phyloP scores from a whole-genome alignment of 1,140 invertebrate species.

The Bombus consobrinus region DNA sequence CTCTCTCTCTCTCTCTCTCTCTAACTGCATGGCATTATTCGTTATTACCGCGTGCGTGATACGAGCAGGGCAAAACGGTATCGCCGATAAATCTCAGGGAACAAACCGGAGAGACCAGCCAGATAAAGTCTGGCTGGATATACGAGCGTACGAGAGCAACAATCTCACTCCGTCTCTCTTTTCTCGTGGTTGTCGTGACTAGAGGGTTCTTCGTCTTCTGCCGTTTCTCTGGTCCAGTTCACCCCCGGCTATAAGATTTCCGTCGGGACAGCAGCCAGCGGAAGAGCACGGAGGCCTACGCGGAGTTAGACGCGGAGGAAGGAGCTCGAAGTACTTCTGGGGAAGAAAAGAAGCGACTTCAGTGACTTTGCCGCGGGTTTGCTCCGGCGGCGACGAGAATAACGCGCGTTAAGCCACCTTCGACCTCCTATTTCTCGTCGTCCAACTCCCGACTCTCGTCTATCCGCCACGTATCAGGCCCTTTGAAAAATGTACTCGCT shows the following conservation, averaged over 20 bases:
- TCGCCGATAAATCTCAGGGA: slow-evolving; percentile 62
- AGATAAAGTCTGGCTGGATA: slow-evolving; percentile 52
- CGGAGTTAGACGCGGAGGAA: neutral
- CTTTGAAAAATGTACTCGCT: slow-evolving; percentile 51
- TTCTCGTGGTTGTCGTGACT: neutral
- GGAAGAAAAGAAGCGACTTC: slow-evolving; percentile 22
- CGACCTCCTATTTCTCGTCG: slow-evolving; percentile 9
- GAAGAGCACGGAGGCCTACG: slow-evolving; percentile 13
- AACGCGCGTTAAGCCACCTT: slow-evolving; percentile 56
- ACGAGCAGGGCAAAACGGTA: slow-evolving; percentile 50
- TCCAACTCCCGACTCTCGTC: neutral
- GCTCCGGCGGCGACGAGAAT: slow-evolving; percentile 55
- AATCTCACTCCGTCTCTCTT: neutral
- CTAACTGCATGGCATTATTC: slow-evolving; percentile 68
- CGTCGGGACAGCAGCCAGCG: slow-evolving; percentile 18
- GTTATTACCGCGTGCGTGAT: slow-evolving; percentile 67
- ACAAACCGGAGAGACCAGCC: slow-evolving; percentile 4
- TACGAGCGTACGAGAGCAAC: slow-evolving; percentile 32
- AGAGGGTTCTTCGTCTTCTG: neutral
- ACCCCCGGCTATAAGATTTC: slow-evolving; percentile 50
- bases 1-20: neutral
- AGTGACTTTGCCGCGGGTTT: slow-evolving; percentile 58
- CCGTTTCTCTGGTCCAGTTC: slow-evolving; percentile 7
- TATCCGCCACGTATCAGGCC: neutral
- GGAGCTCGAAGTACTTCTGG: neutral